Base-by-base conservation (phyloP, 2,113 vertebrate species). In the Xenus cinereus region DNA sequence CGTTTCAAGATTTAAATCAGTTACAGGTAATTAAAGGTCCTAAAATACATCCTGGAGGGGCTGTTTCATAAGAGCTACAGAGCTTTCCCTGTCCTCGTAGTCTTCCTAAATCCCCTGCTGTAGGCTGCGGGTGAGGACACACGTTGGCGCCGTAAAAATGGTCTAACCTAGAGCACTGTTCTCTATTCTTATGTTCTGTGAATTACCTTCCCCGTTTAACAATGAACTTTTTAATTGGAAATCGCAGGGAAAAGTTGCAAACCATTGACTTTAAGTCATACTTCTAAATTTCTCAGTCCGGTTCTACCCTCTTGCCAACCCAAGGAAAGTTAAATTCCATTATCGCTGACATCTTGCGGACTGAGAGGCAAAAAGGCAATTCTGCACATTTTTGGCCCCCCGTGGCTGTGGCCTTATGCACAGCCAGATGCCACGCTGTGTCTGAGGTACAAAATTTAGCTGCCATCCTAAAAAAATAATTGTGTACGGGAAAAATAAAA, bases 341-440 rank as follows among this genome's bases (percentile, higher is more conserved):
- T 75, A 87, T 56, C 79, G 16, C 76, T n/a, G 75, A 81, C 85
- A 78, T 95, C 92, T 90, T 66, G 91, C 23, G 7, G 92, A 19
- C 39, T 3, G 17, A 75, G 83, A 64, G 64, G 90, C 48, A 81
- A 92, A 89, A 88, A 90, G 73, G 41, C 83, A 81, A 72, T 53
- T 89, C 90, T 96, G 94, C 92, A 90, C 84, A 69, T 82, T 96
- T 94, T 75, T 74, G 84, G 56, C 86, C 83, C 88, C 95, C 96
- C 62, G 63, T 50, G 63, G 91, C 56, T 33, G 46, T 3, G 71
- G 86, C 89, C 94, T 87, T 95, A 67, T 81, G 91, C 91, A 86
- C 64, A 82, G 86, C 84, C 96, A 95, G 92, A 77, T 92, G 72
- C 89, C 4, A 2, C 30, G 10, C 46, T 14, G 93, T 39, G 54